phyloP scores from a whole-genome alignment of 2,113 vertebrate species.

The Bombycilla garrulus region DNA sequence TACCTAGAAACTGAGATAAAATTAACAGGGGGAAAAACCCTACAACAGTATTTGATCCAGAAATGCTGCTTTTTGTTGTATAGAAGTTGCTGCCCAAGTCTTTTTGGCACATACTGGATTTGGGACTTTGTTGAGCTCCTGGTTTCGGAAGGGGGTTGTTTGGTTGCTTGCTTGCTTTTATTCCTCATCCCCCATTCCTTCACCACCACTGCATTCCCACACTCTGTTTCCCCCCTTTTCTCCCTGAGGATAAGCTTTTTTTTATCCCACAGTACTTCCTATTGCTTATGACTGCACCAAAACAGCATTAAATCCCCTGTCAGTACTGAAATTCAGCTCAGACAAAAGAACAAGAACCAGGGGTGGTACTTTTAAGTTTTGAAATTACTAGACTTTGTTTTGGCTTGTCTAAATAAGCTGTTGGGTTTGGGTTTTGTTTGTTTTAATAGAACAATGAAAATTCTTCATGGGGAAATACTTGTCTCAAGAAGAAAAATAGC shows the following conservation, averaged over 20 bases:
- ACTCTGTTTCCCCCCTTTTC: not conserved
- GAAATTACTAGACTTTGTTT: not conserved
- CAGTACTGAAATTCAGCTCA: not conserved
- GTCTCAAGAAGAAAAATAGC: not conserved
- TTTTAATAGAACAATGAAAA: not conserved
- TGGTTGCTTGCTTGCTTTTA: not conserved
- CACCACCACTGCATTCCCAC: not conserved
- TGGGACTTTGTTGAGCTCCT: not conserved
- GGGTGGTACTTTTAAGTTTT: not conserved
- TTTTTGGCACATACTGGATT: not conserved
- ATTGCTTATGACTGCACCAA: not conserved
- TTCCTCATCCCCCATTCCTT: not conserved
- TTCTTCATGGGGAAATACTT: not conserved
- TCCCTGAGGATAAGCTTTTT: not conserved
- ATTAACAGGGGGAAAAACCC: rapidly evolving
- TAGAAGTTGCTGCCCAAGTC: not conserved
- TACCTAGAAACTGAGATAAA: not conserved
- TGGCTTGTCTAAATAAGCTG: not conserved
- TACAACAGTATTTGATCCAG: not conserved
- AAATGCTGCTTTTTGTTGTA: not conserved
- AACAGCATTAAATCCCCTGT: rapidly evolving
- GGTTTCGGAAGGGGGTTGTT: not conserved
- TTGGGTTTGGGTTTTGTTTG: rapidly evolving
- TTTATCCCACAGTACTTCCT: not conserved
- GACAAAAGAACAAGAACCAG: not conserved